Evolutionary conservation across 2,113 vertebrate species (phyloP), one percentile per base, ranked within the genome.

Genomic region (Nansenia antarctica): DNA sequence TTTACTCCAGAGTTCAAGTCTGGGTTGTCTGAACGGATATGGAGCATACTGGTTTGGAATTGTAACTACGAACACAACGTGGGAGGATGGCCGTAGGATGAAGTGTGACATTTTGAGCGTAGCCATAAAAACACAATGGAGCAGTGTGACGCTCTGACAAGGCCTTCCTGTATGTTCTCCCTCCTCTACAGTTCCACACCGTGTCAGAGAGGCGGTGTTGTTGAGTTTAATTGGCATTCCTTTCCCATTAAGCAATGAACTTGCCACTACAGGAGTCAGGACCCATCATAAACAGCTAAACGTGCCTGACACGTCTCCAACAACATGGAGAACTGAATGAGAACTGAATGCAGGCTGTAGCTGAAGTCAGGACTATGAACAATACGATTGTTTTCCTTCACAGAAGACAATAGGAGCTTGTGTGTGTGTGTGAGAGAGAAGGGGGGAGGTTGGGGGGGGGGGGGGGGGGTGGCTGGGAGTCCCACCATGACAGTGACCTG

Each of bases 201-300:
- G 35, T 29, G 45, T 62, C 58, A 5, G 32, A 54, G 14, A 72
- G 20, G 52, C 64, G 55, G n/a, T 49, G 70, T 49, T 35, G 31
- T 58, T 22, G 80, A 15, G 1, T 85, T 84, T 86, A 83, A 86
- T 89, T 73, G 65, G 67, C 80, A 80, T 87, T 85, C 73, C 79
- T 85, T 77, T 73, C 35, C 68, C 74, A 66, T 84, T 74, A 70
- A 76, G 67, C 65, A 78, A 31, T 1, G 24, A 76, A 27, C 82
- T 34, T 87, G 88, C 72, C 59, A 12, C 80, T 78, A 74, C 84
- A 84, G 52, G 82, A 79, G 63, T 57, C 84, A 84, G 52, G 82
- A 79, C 65, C 60, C 26, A 29, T 76, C 69, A 73, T 83, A 81
- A 88, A 83, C 34, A n/a, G 61, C 53, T 12, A 32, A 82, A 83